Evolutionary conservation across 2,113 vertebrate genomes (phyloP).

Genomic region (Chloropsis cyanopogon): DNA sequence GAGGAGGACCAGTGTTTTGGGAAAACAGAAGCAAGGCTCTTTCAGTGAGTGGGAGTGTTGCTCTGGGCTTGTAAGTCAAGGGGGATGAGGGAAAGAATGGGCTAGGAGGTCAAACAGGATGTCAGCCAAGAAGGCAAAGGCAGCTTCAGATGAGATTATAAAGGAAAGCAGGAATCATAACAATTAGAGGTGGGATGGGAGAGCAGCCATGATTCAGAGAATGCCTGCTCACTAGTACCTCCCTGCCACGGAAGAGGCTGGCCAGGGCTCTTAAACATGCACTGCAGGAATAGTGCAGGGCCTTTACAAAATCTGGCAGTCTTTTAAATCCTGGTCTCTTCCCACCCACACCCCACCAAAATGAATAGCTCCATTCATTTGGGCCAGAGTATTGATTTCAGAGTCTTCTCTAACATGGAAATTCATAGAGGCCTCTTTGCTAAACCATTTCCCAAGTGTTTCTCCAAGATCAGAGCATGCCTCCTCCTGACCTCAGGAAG

Average conservation of each 20-base stretch:
- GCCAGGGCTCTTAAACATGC: neutral
- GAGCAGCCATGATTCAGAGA: neutral
- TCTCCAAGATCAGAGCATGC: constrained; percentile 45
- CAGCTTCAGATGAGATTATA: neutral
- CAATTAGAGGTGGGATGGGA: neutral
- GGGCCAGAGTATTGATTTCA: constrained; percentile 54
- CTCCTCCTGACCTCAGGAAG: constrained; percentile 52
- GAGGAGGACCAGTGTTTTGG: constrained; percentile 4
- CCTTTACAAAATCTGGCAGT: constrained; percentile 13
- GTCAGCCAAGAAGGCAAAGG: neutral
- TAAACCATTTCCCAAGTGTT: constrained; percentile 62
- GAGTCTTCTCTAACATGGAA: constrained; percentile 65
- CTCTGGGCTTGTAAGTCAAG: constrained; percentile 18
- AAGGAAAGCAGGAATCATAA: neutral
- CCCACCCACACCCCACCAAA: constrained; percentile 4
- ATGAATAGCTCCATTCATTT: constrained; percentile 72
- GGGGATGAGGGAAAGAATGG: neutral
- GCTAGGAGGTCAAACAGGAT: neutral
- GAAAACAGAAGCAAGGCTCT: constrained; percentile 23
- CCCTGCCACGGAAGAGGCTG: neutral
- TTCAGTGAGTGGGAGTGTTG: constrained; percentile 10
- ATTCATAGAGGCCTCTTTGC: constrained; percentile 45
- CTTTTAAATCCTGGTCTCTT: neutral
- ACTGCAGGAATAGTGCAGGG: neutral
- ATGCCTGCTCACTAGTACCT: neutral